phyloP scores from a whole-genome alignment of 2,797 vertebrate species.

The Coregonus sp. region DNA sequence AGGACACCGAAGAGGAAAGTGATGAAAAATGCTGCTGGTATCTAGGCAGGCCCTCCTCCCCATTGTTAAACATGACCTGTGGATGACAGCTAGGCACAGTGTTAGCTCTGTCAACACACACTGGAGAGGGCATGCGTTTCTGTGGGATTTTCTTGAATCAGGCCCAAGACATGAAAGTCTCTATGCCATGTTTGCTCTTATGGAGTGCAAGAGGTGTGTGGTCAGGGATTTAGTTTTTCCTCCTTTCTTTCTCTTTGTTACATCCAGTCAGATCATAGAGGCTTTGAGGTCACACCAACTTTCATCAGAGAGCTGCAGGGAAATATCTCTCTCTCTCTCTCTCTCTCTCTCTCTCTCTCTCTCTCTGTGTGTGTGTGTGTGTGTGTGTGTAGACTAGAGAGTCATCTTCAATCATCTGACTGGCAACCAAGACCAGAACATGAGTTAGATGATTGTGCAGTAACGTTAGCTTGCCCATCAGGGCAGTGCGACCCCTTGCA shows the following conservation, averaged over 20 bases:
- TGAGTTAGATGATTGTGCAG: conserved; percentile 19
- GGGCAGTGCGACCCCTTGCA: conserved; percentile 63
- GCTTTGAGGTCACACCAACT: conserved; percentile 60
- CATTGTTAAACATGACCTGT: conserved; percentile 83
- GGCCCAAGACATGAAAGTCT: conserved; percentile 62
- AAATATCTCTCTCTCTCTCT: conserved; percentile 18
- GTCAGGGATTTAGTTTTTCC: conserved; percentile 49
- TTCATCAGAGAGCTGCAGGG: conserved; percentile 50
- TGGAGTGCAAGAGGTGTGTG: conserved; percentile 52
- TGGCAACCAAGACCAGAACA: conserved; percentile 19
- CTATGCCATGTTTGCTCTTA: conserved; percentile 64
- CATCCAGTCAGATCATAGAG: conserved; percentile 61
- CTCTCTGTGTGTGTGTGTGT: too few species aligned
- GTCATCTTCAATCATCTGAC: background rate
- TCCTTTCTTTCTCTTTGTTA: conserved; percentile 60
- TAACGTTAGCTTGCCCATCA: conserved; percentile 40
- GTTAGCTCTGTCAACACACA: conserved; percentile 60
- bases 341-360: too few species aligned
- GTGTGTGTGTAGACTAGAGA: background rate
- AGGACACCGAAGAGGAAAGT: conserved; percentile 62
- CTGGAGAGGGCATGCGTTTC: conserved; percentile 34
- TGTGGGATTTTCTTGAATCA: conserved; percentile 47
- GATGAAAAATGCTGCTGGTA: conserved; percentile 57
- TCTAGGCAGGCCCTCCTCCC: conserved; percentile 68
- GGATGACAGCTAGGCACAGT: conserved; percentile 57